A percentile compares a stretch with the other conserved stretches of the same genome.
Evolutionary conservation across 2,113 vertebrate species (phyloP).

Genomic region (Enhydra lutris): DNA sequence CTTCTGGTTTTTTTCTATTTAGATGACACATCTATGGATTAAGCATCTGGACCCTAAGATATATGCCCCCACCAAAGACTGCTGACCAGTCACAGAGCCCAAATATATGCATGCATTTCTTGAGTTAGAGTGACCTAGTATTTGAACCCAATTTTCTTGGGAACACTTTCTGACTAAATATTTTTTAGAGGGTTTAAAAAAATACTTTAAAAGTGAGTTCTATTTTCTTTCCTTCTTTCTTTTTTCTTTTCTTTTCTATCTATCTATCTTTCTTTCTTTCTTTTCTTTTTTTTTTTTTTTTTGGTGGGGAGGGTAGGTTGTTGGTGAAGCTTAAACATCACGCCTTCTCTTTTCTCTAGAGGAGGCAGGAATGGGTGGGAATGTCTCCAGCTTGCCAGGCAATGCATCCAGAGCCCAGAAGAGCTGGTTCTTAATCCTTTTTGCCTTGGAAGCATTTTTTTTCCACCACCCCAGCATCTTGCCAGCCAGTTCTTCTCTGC

Average conservation of each 20-base stretch:
- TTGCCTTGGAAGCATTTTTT: conserved; percentile 55
- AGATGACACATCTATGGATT: not conserved
- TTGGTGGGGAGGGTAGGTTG: not conserved
- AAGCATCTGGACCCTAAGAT: not conserved
- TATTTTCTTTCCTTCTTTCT: not conserved
- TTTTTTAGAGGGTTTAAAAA: not conserved
- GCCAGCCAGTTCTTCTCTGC: conserved; percentile 47
- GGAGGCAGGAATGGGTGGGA: not conserved
- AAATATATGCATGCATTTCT: not conserved
- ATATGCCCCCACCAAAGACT: not conserved
- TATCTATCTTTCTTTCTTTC: not conserved
- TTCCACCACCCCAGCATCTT: conserved; percentile 54
- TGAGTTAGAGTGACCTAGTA: not conserved
- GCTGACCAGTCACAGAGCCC: not conserved
- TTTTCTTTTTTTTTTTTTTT: not conserved
- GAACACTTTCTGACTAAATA: not conserved
- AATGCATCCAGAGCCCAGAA: not conserved
- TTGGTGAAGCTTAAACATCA: not conserved
- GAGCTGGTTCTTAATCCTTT: conserved; percentile 34
- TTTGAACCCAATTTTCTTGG: not conserved
- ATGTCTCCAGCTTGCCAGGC: not conserved
- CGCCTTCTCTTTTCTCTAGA: not conserved
- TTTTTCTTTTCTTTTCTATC: not conserved
- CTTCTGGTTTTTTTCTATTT: not conserved
- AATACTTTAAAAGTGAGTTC: not conserved